These are phyloP conservation scores for Bolinopsis microptera DNA, from an alignment of 37 sponge, comb jelly and placozoan species.

Conservation along the genomic window DNA sequence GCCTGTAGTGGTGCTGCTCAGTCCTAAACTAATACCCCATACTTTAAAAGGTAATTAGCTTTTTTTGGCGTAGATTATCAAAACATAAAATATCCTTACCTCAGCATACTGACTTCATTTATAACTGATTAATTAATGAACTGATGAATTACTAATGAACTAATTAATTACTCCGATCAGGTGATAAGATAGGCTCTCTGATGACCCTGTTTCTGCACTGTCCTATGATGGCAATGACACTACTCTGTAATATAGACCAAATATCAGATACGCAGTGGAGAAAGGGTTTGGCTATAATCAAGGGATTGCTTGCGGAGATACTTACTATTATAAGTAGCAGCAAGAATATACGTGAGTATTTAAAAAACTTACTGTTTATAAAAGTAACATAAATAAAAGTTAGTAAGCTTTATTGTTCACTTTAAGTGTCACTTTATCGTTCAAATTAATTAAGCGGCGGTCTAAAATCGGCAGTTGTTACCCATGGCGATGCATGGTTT, in stretches of 20 bases:
- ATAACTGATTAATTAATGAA: too few species aligned
- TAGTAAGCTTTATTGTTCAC: too few species aligned
- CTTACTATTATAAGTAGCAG: background rate
- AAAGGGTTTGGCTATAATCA: background rate
- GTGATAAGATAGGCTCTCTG: background rate
- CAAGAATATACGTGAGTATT: slow-evolving; percentile 3
- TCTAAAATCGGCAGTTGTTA: too few species aligned
- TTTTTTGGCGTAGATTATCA: background rate
- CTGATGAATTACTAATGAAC: too few species aligned
- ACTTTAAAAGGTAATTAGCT: slow-evolving; percentile 8
- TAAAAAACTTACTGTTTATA: too few species aligned
- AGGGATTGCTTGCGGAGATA: background rate
- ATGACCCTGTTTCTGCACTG: slow-evolving; percentile 37
- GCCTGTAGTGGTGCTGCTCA: slow-evolving; percentile 3
- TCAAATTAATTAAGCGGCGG: too few species aligned
- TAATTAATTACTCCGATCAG: too few species aligned
- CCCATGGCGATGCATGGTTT: too few species aligned
- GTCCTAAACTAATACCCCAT: slow-evolving; percentile 20
- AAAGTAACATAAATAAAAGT: too few species aligned
- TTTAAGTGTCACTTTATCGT: too few species aligned
- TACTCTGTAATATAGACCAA: background rate
- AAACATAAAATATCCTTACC: too few species aligned
- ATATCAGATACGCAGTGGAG: background rate
- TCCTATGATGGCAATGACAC: background rate
- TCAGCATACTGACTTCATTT: too few species aligned